These are phyloP conservation scores for Xanthorhoe designata DNA, from an alignment of 2,888 invertebrate genomes.

Conservation along the genomic window DNA sequence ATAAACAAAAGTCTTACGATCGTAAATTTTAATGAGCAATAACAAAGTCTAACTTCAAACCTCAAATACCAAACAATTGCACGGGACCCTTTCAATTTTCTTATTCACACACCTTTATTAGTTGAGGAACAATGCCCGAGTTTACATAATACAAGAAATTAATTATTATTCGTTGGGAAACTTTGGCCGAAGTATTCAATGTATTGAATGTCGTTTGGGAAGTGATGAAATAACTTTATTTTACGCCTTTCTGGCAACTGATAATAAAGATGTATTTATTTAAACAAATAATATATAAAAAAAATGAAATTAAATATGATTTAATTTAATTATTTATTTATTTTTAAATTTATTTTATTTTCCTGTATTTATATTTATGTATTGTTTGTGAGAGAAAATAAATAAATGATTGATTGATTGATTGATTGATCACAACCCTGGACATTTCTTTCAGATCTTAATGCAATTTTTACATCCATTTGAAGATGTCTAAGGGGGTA, in stretches of 20 bases:
- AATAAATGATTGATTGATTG: too few relatives aligned
- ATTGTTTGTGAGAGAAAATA: too few relatives aligned
- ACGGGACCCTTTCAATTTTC: constrained; percentile 50
- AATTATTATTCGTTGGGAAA: constrained; percentile 27
- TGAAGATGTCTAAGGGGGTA: too few relatives aligned
- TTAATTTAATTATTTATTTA: too few relatives aligned
- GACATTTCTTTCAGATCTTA: too few relatives aligned
- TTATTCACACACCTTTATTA: constrained; percentile 40
- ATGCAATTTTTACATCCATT: too few relatives aligned
- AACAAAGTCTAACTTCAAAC: constrained; percentile 42
- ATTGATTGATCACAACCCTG: too few relatives aligned
- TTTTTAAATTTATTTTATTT: too few relatives aligned
- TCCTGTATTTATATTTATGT: too few relatives aligned
- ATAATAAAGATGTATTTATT: background rate
- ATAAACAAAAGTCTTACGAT: constrained; percentile 12
- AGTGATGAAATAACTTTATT: background rate
- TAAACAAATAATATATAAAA: too few relatives aligned
- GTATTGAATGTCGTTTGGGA: background rate
- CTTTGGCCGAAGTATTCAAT: constrained; percentile 17
- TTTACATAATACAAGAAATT: constrained; percentile 39
- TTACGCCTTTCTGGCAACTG: background rate
- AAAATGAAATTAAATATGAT: too few relatives aligned
- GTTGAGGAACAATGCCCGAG: constrained; percentile 33
- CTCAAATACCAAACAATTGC: constrained; percentile 52
- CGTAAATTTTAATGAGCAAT: constrained; percentile 34